These are phyloP conservation scores for Spheniscus humboldti DNA, from an alignment of 2,797 vertebrate genomes.

Conservation along the genomic window DNA sequence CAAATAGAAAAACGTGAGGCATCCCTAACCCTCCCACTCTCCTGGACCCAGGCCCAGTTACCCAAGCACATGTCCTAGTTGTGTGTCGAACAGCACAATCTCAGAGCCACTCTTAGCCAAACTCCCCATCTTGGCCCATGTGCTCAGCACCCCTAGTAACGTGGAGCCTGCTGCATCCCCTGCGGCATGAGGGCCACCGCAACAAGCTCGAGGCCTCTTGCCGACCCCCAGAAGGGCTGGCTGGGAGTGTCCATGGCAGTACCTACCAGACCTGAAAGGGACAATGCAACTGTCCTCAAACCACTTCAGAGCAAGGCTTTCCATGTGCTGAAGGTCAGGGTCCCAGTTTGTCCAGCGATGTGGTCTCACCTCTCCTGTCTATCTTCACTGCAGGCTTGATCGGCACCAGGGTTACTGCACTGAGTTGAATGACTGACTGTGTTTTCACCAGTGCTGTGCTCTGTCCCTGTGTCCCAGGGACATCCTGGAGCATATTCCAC, in stretches of 20 bases:
- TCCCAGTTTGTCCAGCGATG: background rate
- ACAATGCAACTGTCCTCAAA: background rate
- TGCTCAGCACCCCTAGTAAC: background rate
- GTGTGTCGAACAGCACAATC: rapidly evolving
- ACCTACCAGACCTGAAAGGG: background rate
- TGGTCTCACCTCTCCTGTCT: background rate
- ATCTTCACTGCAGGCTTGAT: background rate
- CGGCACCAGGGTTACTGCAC: rapidly evolving
- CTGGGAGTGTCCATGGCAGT: background rate
- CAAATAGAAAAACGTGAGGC: background rate
- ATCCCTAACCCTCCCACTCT: background rate
- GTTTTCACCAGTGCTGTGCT: background rate
- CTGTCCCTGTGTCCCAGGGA: background rate
- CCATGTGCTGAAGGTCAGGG: background rate
- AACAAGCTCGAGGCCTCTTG: background rate
- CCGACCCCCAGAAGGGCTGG: background rate
- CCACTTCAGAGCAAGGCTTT: background rate
- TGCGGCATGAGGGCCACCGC: rapidly evolving
- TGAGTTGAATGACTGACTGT: background rate
- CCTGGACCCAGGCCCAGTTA: background rate
- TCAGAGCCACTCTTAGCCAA: background rate
- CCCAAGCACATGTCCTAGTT: rapidly evolving
- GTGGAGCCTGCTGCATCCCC: background rate
- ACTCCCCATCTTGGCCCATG: rapidly evolving
- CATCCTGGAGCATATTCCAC: background rate